Evolutionary conservation across 2,888 invertebrate genomes (phyloP), one percentile per base, ranked within the genome.

Genomic region (Ashinkailepas kermadecensis): DNA sequence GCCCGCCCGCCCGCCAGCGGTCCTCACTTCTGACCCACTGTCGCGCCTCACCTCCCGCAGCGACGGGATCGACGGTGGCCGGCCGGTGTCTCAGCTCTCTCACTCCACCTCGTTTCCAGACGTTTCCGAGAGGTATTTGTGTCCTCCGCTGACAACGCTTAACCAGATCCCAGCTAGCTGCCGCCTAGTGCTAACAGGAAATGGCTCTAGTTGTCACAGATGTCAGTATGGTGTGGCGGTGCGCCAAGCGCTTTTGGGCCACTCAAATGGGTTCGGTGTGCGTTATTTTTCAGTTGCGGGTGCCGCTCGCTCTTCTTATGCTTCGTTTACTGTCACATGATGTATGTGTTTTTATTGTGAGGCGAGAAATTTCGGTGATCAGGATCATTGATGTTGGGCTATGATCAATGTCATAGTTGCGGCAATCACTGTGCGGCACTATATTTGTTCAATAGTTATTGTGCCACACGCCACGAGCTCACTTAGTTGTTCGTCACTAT

Each of bases 41-140:
- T 8, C 62, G 18, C 18, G 62, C 13, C 62, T 64, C 18, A 64
- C 62, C 62, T 64, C 18, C 62, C 62, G 62, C 62, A 62, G 62
- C 62, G 18, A 15, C 15, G 62, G 18, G 15, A 18, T 18, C 62
- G 62, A 62, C 62, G 62, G 18, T 15, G 15, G 15, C 13, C 62
- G 18, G 62, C 62, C 39, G 39, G 54, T 1, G 54, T 59, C 59
- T 59, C 54, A 54, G 74, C 74, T 25, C 54, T 7, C 54, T 74
- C 74, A 74, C 54, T 25, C 39, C 21, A 54, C 74, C 74, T 74
- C 74, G 54, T 74, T 74, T 54, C 74, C 74, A 74, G 74, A 74
- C 54, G 74, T 74, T 10, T 15, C 54, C 54, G 74, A 74, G 74
- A 74, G 74, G 74, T 74, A 74, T 74, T 74, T 74, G 54, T 10